phyloP scores from a whole-genome alignment of 2,113 vertebrate species.

The Coptodon rendalli region DNA sequence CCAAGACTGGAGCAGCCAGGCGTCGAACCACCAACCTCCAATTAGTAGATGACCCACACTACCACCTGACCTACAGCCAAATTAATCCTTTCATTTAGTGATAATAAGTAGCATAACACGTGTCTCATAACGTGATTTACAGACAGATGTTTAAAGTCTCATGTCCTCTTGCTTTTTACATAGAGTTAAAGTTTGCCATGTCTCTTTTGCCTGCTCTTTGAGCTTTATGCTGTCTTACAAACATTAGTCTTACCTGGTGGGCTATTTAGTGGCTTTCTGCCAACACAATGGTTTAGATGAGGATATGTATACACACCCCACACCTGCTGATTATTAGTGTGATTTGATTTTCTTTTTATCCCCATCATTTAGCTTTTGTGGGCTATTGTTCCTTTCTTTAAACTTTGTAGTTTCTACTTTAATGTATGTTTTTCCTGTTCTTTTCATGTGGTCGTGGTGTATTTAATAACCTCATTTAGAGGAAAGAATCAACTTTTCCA shows the following conservation, averaged over 20 bases:
- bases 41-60: neutral
- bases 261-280: neutral
- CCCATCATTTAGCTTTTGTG: neutral
- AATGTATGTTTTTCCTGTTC: neutral
- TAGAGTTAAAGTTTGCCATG: neutral
- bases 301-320: neutral
- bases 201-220: neutral
- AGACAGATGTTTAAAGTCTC: neutral
- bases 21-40: neutral
- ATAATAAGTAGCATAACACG: neutral
- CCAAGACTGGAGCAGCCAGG: neutral
- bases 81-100: neutral
- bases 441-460: neutral
- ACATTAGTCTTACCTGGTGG: neutral
- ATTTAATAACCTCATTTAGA: neutral
- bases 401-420: neutral
- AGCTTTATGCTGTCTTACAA: neutral
- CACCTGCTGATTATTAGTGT: neutral
- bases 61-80: neutral
- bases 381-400: neutral
- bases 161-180: neutral
- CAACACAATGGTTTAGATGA: neutral
- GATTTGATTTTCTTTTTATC: neutral
- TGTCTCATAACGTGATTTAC: neutral
- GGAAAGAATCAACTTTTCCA: neutral